Conservation (phyloP, 2,113 vertebrate genomes). For the Gopherus evgoodei region DNA sequence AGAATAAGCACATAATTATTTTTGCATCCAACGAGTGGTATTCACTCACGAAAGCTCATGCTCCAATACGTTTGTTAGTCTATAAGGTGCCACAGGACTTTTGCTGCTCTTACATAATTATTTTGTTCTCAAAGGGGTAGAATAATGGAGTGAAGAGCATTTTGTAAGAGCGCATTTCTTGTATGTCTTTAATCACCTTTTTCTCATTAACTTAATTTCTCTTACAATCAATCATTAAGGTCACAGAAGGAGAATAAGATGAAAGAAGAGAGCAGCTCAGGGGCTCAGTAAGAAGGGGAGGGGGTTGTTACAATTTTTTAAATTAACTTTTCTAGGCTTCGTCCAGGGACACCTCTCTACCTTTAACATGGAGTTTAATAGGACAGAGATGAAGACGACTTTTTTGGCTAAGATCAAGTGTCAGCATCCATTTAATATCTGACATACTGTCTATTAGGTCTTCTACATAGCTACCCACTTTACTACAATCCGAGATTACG, state of each 20-base stretch:
- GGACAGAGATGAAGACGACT: neutral
- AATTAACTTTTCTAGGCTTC: conserved; percentile 13
- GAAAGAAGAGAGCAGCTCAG: neutral
- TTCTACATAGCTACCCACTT: neutral
- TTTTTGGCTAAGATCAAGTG: neutral
- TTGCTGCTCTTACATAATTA: rapidly evolving
- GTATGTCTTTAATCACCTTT: neutral
- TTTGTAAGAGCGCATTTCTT: neutral
- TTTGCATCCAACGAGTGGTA: neutral
- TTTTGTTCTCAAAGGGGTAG: neutral
- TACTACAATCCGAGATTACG: neutral
- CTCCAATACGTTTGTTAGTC: too few relatives aligned
- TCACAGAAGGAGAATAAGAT: neutral
- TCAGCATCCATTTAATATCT: neutral
- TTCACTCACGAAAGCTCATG: too few relatives aligned
- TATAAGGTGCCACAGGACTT: too few relatives aligned
- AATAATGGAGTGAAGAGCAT: neutral
- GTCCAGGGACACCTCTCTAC: neutral
- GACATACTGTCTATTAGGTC: neutral
- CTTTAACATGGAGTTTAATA: neutral
- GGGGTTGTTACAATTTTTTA: neutral
- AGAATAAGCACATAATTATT: rapidly evolving
- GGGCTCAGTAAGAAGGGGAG: rapidly evolving
- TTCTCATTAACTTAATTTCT: neutral
- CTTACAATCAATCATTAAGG: neutral